These are phyloP conservation scores for Argyrosomus regius DNA, from an alignment of 2,797 vertebrate species.

Conservation along the genomic window DNA sequence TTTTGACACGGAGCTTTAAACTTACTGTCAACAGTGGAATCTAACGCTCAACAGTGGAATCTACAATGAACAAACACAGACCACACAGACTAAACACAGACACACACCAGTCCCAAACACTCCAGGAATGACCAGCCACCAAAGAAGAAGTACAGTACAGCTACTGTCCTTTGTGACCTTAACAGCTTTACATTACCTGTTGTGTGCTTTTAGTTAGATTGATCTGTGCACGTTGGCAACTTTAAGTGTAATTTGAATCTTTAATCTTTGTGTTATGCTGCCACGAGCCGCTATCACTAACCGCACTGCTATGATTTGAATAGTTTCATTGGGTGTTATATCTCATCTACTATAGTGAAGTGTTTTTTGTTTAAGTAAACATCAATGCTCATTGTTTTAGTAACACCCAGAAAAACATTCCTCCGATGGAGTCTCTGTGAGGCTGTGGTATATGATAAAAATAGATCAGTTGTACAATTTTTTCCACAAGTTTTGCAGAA, in stretches of 20 bases:
- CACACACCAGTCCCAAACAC: constrained; percentile 78
- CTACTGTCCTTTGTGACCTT: constrained; percentile 73
- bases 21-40: constrained; percentile 86
- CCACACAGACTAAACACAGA: constrained; percentile 84
- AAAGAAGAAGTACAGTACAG: constrained; percentile 69
- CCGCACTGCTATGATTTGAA: constrained; percentile 16
- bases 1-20: constrained; percentile 84
- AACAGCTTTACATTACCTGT: constrained; percentile 54
- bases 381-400: constrained; percentile 60
- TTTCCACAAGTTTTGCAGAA: constrained; percentile 63
- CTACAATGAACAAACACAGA: constrained; percentile 84
- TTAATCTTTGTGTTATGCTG: constrained; percentile 28
- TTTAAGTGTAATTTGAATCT: constrained; percentile 6
- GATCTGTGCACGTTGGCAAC: constrained; percentile 5
- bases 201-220: constrained; percentile 30
- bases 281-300: constrained; percentile 15
- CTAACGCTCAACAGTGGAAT: constrained; percentile 84
- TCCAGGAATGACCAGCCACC: constrained; percentile 75
- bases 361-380: constrained; percentile 52
- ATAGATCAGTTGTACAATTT: constrained; percentile 59
- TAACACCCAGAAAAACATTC: constrained; percentile 66
- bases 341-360: constrained; percentile 44
- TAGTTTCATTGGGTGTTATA: constrained; percentile 47
- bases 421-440: constrained; percentile 42
- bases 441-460: constrained; percentile 46